Percentiles rank a stretch among this genome's conserved stretches.
phyloP scores from a whole-genome alignment of 2,888 invertebrate species.

The Heterodera filipjevi region DNA sequence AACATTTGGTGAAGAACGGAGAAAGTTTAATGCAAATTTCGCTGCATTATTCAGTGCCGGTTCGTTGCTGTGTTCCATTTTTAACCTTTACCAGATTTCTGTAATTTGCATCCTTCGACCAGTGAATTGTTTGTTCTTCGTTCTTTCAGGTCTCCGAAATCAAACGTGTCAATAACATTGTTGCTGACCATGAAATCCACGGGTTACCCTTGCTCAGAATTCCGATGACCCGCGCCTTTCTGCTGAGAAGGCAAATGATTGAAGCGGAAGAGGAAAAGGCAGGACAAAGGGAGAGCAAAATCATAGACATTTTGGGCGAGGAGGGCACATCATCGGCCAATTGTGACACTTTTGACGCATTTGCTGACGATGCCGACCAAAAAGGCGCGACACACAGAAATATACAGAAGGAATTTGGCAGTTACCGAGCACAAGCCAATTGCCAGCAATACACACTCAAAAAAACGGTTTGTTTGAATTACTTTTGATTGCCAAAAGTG shows the following conservation, averaged over 20 bases:
- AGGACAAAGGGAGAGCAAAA: background rate
- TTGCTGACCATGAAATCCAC: constrained; percentile 57
- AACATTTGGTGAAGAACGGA: constrained; percentile 55
- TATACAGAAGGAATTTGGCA: background rate
- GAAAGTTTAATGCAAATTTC: constrained; percentile 61
- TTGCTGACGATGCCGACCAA: background rate
- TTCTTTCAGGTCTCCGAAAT: constrained; percentile 58
- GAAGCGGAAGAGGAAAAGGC: background rate
- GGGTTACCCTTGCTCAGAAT: constrained; percentile 55
- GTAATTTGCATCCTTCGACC: background rate
- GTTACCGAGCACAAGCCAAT: background rate
- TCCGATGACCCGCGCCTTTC: constrained; percentile 50
- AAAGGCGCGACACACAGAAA: background rate
- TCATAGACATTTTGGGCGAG: background rate
- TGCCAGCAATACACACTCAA: background rate
- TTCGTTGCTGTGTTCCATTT: constrained; percentile 40
- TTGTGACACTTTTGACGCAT: background rate
- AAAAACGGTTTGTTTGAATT: constrained; percentile 4
- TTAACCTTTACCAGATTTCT: background rate
- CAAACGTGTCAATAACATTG: constrained; percentile 60
- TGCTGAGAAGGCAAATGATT: constrained; percentile 39
- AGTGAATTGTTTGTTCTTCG: too few species aligned
- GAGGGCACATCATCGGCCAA: background rate
- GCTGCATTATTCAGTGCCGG: constrained; percentile 61
- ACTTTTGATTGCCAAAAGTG: too few species aligned